Conservation (phyloP, 2,797 vertebrate genomes). For the Eupleurogrammus muticus region DNA sequence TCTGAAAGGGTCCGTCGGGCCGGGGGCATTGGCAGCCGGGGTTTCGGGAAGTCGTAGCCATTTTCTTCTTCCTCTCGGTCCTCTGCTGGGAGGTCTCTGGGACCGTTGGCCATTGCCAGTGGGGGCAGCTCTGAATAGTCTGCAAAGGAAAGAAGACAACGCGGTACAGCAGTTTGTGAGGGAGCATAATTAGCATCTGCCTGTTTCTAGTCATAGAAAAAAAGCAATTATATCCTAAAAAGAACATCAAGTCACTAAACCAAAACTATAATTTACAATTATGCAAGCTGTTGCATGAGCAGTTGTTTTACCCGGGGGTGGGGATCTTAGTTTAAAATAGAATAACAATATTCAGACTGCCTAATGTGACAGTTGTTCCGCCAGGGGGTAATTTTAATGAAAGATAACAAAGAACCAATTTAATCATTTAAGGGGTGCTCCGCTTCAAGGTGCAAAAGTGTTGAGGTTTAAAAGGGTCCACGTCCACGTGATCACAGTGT, state of each 20-base stretch:
- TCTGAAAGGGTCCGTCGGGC: constrained; percentile 92
- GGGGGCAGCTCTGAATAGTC: constrained; percentile 87
- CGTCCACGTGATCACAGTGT: background rate
- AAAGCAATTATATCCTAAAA: background rate
- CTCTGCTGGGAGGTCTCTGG: constrained; percentile 74
- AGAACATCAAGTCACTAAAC: constrained; percentile 15
- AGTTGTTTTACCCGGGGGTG: background rate
- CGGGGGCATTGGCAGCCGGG: constrained; percentile 79
- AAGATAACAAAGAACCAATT: background rate
- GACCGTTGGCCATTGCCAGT: constrained; percentile 73
- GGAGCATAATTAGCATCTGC: background rate
- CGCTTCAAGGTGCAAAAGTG: background rate
- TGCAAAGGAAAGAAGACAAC: constrained; percentile 39
- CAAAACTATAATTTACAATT: constrained; percentile 8
- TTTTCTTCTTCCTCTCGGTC: constrained; percentile 89
- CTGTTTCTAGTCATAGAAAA: background rate
- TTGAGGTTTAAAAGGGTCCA: background rate
- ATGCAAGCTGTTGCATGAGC: background rate
- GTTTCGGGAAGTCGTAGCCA: constrained; percentile 91
- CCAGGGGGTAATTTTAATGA: background rate
- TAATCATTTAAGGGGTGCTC: background rate
- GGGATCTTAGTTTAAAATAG: background rate
- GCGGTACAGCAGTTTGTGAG: background rate
- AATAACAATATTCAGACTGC: constrained; percentile 4
- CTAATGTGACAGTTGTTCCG: background rate